These are phyloP conservation scores for Montipora capricornis DNA, from an alignment of 64 coral and sea anemone genomes.

Conservation along the genomic window DNA sequence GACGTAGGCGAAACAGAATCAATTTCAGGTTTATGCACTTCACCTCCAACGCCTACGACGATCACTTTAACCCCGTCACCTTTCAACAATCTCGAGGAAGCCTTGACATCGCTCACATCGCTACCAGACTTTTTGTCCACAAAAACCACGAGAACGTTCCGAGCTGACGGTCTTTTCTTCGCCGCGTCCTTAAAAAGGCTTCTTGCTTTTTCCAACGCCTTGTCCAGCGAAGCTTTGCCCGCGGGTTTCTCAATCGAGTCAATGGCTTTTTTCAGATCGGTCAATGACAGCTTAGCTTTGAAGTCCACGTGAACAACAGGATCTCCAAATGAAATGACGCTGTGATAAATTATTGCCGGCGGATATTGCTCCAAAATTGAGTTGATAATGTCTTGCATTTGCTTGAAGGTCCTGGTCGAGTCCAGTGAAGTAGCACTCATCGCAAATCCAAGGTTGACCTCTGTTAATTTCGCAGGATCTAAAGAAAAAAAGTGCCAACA, in stretches of 20 bases:
- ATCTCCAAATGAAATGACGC: slow-evolving; percentile 55
- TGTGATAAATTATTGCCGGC: slow-evolving; percentile 17
- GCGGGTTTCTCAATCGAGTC: slow-evolving; percentile 11
- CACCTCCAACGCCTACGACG: slow-evolving; percentile 65
- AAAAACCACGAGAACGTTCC: slow-evolving; percentile 71
- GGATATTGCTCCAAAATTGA: slow-evolving; percentile 61
- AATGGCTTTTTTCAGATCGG: slow-evolving; percentile 15
- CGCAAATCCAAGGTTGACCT: slow-evolving; percentile 67
- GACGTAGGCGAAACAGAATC: neutral
- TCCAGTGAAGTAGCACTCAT: slow-evolving; percentile 67
- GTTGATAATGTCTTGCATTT: slow-evolving; percentile 67
- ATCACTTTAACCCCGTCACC: slow-evolving; percentile 74
- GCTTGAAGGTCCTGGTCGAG: slow-evolving; percentile 51
- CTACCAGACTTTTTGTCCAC: slow-evolving; percentile 38
- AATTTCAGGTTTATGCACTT: slow-evolving; percentile 38
- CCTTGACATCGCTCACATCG: slow-evolving; percentile 40
- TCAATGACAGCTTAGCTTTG: neutral
- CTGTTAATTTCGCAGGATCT: slow-evolving; percentile 16
- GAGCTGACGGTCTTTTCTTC: neutral
- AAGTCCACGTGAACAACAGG: slow-evolving; percentile 31
- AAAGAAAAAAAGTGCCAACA: neutral
- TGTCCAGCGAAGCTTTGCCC: slow-evolving; percentile 20
- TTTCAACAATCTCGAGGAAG: slow-evolving; percentile 20
- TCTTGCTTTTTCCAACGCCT: slow-evolving; percentile 36
- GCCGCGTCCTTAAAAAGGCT: slow-evolving; percentile 25